A percentile compares a stretch with the other conserved stretches of the same genome.
These are phyloP conservation scores for Hymenochirus boettgeri DNA, from an alignment of 2,113 vertebrate species.

Conservation along the genomic window DNA sequence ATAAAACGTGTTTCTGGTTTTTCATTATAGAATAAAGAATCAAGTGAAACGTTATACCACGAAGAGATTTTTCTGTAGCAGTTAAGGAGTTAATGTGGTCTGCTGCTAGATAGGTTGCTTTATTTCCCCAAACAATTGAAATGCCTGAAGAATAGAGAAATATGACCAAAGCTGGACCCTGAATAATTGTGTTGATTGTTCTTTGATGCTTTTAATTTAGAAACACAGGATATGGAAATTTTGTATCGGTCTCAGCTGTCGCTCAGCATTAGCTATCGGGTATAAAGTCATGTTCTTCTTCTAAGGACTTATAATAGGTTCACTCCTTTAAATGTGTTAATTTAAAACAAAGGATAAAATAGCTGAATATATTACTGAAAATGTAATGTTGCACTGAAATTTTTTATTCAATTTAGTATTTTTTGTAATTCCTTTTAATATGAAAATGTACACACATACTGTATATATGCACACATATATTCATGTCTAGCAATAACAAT, in stretches of 20 bases:
- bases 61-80: background rate
- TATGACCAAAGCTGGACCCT: background rate
- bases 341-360: background rate
- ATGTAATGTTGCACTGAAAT: too few species aligned
- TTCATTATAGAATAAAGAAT: too few species aligned
- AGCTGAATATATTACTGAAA: too few species aligned
- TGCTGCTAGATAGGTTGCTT: constrained; percentile 9
- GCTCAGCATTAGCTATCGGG: constrained; percentile 5
- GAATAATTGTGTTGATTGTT: background rate
- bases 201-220: constrained; percentile 20
- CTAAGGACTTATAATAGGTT: background rate
- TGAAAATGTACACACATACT: too few species aligned
- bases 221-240: constrained; percentile 12
- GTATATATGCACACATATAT: too few species aligned
- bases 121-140: constrained; percentile 17
- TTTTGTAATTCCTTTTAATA: too few species aligned
- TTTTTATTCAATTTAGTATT: too few species aligned
- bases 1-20: too few species aligned
- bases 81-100: constrained; percentile 1
- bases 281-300: background rate
- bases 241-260: constrained; percentile 23
- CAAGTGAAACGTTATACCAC: background rate
- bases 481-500: too few species aligned
- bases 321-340: background rate
- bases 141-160: background rate